phyloP scores from a whole-genome alignment of 2,797 vertebrate species.

The Urosaurus nigricauda region DNA sequence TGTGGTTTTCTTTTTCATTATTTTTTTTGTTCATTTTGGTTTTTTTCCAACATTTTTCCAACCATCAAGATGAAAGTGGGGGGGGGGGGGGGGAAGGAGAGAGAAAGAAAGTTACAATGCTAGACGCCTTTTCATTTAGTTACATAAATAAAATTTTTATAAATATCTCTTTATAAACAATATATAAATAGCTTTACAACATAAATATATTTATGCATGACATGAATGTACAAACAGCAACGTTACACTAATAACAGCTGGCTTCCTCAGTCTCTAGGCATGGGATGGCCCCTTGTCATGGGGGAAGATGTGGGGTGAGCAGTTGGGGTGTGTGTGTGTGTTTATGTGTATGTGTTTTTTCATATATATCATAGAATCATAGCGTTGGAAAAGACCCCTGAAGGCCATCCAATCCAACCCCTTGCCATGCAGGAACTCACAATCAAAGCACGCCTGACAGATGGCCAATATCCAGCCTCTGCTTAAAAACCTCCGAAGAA shows the following conservation, averaged over 20 bases:
- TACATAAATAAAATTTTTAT: constrained; percentile 99
- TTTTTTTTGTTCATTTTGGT: constrained; percentile 10
- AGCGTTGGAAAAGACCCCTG: too few species aligned
- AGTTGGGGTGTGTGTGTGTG: constrained; percentile 70
- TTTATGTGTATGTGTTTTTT: constrained; percentile 63
- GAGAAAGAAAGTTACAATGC: constrained; percentile 88
- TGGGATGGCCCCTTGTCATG: constrained; percentile 85
- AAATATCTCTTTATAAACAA: constrained; percentile 99
- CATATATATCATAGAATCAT: too few species aligned
- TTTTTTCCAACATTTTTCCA: constrained; percentile 82
- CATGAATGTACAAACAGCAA: constrained; percentile 97
- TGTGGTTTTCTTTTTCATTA: constrained; percentile 50
- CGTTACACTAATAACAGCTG: constrained; percentile 87
- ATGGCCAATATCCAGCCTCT: too few species aligned
- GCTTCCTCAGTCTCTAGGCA: constrained; percentile 84
- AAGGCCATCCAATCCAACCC: too few species aligned
- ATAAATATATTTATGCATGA: constrained; percentile 99
- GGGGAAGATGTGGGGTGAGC: constrained; percentile 61
- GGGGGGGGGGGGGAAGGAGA: constrained; percentile 79
- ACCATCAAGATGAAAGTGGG: constrained; percentile 80
- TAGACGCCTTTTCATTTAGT: constrained; percentile 93
- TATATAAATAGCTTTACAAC: constrained; percentile 99
- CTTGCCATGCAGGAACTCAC: too few species aligned
- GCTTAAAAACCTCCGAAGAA: too few species aligned
- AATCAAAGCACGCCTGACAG: too few species aligned